A percentile compares a stretch with the other conserved stretches of the same genome.
phyloP scores from a whole-genome alignment of 2,888 invertebrate genomes.

The Tenthredo notha region DNA sequence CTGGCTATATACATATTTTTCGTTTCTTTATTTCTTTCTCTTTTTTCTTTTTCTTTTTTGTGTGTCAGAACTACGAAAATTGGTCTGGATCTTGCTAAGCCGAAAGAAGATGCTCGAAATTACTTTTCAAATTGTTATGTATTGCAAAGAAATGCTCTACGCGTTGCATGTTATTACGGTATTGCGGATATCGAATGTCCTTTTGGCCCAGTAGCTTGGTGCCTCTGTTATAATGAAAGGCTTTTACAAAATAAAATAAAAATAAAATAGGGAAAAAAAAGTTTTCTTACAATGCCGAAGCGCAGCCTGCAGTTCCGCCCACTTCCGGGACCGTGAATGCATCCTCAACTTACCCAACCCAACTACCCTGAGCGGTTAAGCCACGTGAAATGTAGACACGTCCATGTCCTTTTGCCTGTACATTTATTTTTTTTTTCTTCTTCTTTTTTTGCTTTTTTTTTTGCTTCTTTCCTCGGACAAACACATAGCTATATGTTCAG shows the following conservation, averaged over 20 bases:
- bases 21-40: background rate
- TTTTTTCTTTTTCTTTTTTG: background rate
- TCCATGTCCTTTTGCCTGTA: slow-evolving; percentile 67
- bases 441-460: slow-evolving; percentile 38
- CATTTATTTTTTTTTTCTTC: slow-evolving; percentile 9
- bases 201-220: slow-evolving; percentile 68
- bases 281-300: slow-evolving; percentile 72
- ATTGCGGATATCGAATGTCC: slow-evolving; percentile 78
- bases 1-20: background rate
- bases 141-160: slow-evolving; percentile 41
- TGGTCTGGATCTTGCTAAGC: slow-evolving; percentile 6
- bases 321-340: slow-evolving; percentile 77
- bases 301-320: slow-evolving; percentile 77
- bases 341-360: slow-evolving; percentile 75
- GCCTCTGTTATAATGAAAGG: slow-evolving; percentile 63
- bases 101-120: slow-evolving; percentile 30
- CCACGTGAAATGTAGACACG: slow-evolving; percentile 72
- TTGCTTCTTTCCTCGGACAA: slow-evolving; percentile 52
- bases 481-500: slow-evolving; percentile 38
- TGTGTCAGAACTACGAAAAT: background rate
- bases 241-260: slow-evolving; percentile 60
- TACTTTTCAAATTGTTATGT: slow-evolving; percentile 24
- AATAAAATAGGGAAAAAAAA: slow-evolving; percentile 65
- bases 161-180: slow-evolving; percentile 71
- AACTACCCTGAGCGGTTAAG: slow-evolving; percentile 75